Base-by-base conservation (phyloP, 2,797 vertebrate genomes). In the Alectoris magna region DNA sequence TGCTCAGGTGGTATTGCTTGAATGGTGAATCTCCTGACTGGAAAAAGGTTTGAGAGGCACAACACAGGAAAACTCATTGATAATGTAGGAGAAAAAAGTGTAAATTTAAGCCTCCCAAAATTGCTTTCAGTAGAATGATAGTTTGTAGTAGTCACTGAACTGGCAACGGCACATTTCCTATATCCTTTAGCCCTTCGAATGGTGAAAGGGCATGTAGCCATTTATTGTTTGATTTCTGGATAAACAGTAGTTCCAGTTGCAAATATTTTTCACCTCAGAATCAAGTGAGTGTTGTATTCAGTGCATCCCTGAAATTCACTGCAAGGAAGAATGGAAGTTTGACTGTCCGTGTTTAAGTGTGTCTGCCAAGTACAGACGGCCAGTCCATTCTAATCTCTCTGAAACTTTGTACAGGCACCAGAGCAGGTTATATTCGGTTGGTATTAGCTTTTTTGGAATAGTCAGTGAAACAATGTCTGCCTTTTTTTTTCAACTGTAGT, bases 81-180 rank as follows among this genome's bases (percentile, higher is more conserved):
- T 89, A 80, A 78, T 43, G 26, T 53, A 87, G 72, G 26, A 91
- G 76, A 72, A 80, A 63, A 68, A 84, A 58, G 10, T 63, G 48
- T 68, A 38, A 88, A 95, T 34, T 55, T 89, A 82, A 93, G 55
- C 43, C 39, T 91, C 31, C 39, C 71, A 17, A 84, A 94, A 83
- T 75, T 88, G 14, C 48, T 91, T 91, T 92, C 79, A 88, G 17
- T 51, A 23, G 38, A 51, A 36, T 6, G 4, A 41, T 72, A 74
- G 41, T 58, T 31, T 93, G 34, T 44, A 41, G 62, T 75, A 87
- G 21, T 62, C 29, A 14, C 24, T 77, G 73, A 86, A 64, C 21
- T 72, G 43, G 16, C 56, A 68, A 5, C 75, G 38, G 21, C 43
- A 38, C 3, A 0, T 69, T 72, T 93, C 73, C 71, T 82, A 27